phyloP scores from a whole-genome alignment of 1,140 invertebrate species.

The Pseudomyrmex concolor region DNA sequence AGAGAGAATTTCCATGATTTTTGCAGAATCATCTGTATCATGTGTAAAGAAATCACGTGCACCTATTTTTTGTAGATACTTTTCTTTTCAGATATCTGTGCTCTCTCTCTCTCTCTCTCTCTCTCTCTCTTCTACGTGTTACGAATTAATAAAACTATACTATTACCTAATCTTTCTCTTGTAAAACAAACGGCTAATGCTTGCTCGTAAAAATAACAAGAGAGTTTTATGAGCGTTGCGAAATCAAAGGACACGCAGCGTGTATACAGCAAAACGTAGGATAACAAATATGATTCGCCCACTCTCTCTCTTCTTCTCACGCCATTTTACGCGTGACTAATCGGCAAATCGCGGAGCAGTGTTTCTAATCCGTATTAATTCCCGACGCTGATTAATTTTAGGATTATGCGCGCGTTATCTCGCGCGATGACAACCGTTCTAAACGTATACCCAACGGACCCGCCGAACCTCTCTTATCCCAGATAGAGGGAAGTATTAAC shows the following conservation, averaged over 20 bases:
- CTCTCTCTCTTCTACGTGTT: no score
- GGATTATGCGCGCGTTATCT: slow-evolving; percentile 55
- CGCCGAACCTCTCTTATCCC: slow-evolving; percentile 44
- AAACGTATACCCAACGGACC: neutral
- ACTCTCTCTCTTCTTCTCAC: slow-evolving; percentile 30
- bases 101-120: no score
- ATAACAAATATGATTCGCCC: neutral
- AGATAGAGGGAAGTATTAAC: slow-evolving; percentile 49
- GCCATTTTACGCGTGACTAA: slow-evolving; percentile 49
- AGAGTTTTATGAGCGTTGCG: neutral
- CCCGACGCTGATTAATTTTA: slow-evolving; percentile 43
- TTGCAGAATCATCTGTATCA: neutral
- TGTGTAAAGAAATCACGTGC: slow-evolving; percentile 9
- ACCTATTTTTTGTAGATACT: slow-evolving; percentile 5
- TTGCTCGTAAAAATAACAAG: no score
- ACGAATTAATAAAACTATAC: no score
- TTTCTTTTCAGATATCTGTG: neutral
- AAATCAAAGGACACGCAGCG: neutral
- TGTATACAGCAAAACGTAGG: neutral
- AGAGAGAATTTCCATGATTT: slow-evolving; percentile 17
- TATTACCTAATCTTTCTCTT: no score
- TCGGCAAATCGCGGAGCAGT: slow-evolving; percentile 22
- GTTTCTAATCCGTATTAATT: slow-evolving; percentile 51
- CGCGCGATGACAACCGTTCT: slow-evolving; percentile 47
- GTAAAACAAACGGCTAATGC: no score